Evolutionary conservation across 2,888 invertebrate genomes (phyloP), one percentile per base, ranked within the genome.

Genomic region (Lepidochrysops patricia): DNA sequence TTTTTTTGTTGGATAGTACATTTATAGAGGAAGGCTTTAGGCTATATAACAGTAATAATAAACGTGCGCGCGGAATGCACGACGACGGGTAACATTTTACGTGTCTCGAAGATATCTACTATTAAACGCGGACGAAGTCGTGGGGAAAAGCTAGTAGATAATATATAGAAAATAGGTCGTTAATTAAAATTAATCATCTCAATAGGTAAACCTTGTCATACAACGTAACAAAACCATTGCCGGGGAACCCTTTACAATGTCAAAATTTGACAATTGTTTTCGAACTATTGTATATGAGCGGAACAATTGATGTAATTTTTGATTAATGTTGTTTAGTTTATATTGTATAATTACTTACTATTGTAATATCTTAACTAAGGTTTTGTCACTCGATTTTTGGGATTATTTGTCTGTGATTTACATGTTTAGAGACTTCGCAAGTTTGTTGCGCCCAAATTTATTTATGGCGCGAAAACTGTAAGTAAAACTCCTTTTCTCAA

Each of bases 271-370:
- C 23, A 43, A 43, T 12, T 23, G 43, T 23, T 9, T 43, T 43
- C 43, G 23, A 43, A 43, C 43, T 43, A 43, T 43, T 43, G 43
- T 43, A 43, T 1, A 43, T 1, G 9, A 19, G 43, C 50, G 25
- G 25, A 50, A 26, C 26, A 13, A 50, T 50, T 50, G 50, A 50
- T 26, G 26, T 50, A 15, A n/a, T 50, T 50, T 23, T 50, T 50
- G 50, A 50, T 50, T 50, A 26, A 50, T 50, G 50, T 13, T 26
- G 50, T n/a, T 5, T 13, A 50, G 13, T 25, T 25, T 13, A 26
- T 50, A 26, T 26, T 23, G 19, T 43, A 19, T 2, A 6, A n/a
- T n/a, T n/a, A 6, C 29, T 29, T 29, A 29, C n/a, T 12, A 23
- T 23, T 48, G 48, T 50, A 0, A n/a, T 5, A 15, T 9, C 12